phyloP scores from a whole-genome alignment of 2,113 vertebrate genomes.

The Pontoporia blainvillei region DNA sequence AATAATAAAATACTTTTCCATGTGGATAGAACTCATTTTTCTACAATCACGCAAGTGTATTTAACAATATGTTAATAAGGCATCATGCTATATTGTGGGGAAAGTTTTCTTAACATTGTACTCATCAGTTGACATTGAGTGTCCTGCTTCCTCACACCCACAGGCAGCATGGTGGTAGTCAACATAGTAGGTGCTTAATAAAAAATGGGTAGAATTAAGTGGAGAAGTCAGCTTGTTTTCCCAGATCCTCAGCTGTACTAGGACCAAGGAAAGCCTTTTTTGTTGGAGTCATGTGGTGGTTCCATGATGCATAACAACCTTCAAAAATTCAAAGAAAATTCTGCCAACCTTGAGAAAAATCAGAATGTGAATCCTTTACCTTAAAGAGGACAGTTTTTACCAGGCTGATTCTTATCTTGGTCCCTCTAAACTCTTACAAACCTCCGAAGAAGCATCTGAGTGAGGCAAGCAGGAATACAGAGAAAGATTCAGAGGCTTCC shows the following conservation, averaged over 20 bases:
- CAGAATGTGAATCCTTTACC: no score
- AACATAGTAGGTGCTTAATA: neutral
- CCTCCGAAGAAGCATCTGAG: neutral
- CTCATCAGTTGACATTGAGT: neutral
- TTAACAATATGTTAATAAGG: conserved; percentile 1
- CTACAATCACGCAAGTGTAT: neutral
- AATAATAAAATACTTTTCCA: conserved; percentile 40
- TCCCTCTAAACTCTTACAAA: neutral
- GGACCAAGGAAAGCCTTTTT: neutral
- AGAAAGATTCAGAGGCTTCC: neutral
- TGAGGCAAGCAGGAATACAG: neutral
- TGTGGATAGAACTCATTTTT: conserved; percentile 21
- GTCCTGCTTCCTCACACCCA: neutral
- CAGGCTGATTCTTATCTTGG: neutral
- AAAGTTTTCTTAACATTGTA: neutral
- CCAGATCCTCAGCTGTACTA: no score
- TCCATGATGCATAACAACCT: neutral
- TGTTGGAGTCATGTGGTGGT: neutral
- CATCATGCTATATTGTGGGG: neutral
- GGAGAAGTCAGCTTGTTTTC: neutral
- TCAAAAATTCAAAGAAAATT: neutral
- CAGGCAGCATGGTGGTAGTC: no score
- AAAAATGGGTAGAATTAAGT: neutral
- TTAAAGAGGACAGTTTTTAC: neutral
- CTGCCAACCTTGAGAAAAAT: neutral